Conservation (phyloP, 1,140 invertebrate species). For the Saccostrea cuccullata region DNA sequence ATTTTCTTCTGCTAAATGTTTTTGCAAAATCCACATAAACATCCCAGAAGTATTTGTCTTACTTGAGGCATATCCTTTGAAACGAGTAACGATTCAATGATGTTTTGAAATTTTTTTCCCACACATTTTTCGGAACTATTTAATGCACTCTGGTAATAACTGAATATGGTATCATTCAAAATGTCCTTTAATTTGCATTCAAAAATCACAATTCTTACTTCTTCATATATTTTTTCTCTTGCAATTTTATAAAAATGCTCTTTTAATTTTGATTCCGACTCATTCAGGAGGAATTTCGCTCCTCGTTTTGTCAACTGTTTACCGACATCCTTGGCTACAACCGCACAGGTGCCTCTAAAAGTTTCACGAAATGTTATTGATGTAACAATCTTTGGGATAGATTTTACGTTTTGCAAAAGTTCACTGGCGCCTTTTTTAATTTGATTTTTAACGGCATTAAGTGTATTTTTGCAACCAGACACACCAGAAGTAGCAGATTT, state of each 20-base stretch:
- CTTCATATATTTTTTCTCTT: background rate
- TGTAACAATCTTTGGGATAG: background rate
- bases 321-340: background rate
- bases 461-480: background rate
- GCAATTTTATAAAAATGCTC: background rate
- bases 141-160: background rate
- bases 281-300: background rate
- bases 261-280: constrained; percentile 7
- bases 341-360: background rate
- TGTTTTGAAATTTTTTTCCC: background rate
- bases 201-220: background rate
- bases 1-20: background rate
- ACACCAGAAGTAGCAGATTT: background rate
- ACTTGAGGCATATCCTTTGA: background rate
- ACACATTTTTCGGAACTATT: background rate
- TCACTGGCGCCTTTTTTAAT: background rate
- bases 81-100: background rate
- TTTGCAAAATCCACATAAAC: background rate
- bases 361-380: background rate
- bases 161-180: background rate
- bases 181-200: background rate
- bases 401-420: background rate
- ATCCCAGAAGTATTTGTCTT: background rate
- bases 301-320: background rate
- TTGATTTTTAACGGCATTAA: background rate